Conservation (phyloP, 2,113 vertebrate genomes). For the Chlamydotis undulata region DNA sequence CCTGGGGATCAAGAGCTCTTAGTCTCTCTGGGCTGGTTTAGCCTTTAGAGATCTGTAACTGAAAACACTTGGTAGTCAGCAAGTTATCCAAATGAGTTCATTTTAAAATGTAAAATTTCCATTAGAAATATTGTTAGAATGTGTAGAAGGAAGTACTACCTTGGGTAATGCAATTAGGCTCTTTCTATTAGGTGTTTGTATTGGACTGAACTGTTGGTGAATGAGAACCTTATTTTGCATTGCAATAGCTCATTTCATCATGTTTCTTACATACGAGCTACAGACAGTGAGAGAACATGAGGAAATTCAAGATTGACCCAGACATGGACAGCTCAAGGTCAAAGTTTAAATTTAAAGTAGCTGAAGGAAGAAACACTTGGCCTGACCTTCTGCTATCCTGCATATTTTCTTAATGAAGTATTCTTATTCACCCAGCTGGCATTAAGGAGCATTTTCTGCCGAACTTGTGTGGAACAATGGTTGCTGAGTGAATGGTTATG, state of each 20-base stretch:
- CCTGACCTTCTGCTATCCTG: background rate
- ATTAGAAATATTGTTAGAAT: background rate
- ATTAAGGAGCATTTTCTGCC: background rate
- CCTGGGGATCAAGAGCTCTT: background rate
- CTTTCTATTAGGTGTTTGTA: background rate
- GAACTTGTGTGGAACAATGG: background rate
- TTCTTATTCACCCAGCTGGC: background rate
- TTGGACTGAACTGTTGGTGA: background rate
- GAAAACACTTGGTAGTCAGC: background rate
- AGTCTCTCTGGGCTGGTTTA: background rate
- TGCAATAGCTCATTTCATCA: background rate
- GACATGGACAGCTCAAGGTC: background rate
- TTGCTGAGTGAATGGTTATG: background rate
- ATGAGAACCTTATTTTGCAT: background rate
- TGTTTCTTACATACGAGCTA: background rate
- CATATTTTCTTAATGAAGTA: background rate
- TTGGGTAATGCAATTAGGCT: background rate
- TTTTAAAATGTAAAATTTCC: background rate
- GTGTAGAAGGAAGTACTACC: background rate
- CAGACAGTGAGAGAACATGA: background rate
- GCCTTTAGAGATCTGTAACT: background rate
- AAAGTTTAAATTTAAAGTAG: background rate
- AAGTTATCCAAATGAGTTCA: background rate
- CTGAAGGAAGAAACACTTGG: background rate
- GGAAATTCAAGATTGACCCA: background rate